Evolutionary conservation across 2,888 invertebrate genomes (phyloP), one percentile per base, ranked within the genome.

Genomic region (Chloromyia formosa): DNA sequence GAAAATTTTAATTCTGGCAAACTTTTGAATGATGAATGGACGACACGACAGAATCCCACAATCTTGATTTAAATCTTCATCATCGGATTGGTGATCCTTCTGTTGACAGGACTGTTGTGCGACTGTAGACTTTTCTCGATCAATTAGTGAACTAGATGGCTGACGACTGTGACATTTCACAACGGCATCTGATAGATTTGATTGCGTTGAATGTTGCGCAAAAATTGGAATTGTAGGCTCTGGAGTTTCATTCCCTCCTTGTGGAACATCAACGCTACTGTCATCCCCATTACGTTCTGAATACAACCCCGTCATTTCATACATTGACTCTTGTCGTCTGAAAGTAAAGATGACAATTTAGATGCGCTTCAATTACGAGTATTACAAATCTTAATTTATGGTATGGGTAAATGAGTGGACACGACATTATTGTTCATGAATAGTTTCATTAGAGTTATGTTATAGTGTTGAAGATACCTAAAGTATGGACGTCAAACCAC

Each of bases 1-100:
- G 86, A 95, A 95, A 83, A 94, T 93, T 92, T 94, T 95, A 84
- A 96, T 96, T 86, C 93, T 93, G 84, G 95, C 95, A 87, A 94
- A 94, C 84, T 89, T 89, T 87, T 96, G 96, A 82, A 96, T 90
- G 84, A 92, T 92, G 80, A 90, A 88, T 81, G 96, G 95, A 82
- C 94, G 91, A 88, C 94, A 95, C 80, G 89, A 91, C 74, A 95
- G 88, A 82, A 96, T 93, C 79, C 96, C 96, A 87, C 96, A 96
- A 86, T 95, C 94, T 85, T 92, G 89, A 45, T 81, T 81, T 82
- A 89, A 89, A 85, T 90, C 89, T 85, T 90, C 89, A 84, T 89
- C 89, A 78, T 90, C 90, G 78, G 86, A 82, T 71, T 77, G 77
- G 68, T 66, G 66, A 3, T 23, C 75, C 75, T 58, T 74, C 54